Evolutionary conservation across 2,888 invertebrate species (phyloP).

Genomic region (Fragum whitleyi): DNA sequence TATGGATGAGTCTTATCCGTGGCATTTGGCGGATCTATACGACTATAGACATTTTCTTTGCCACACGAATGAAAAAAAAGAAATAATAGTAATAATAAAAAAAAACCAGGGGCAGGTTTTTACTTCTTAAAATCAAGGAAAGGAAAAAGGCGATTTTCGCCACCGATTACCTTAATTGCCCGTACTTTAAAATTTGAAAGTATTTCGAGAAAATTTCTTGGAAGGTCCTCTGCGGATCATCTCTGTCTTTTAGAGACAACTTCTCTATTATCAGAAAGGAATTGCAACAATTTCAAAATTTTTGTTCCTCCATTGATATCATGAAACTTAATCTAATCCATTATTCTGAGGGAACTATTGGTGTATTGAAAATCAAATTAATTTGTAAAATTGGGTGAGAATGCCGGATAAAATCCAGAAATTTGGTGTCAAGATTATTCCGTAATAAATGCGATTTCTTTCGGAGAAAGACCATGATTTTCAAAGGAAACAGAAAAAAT

Average conservation of each 20-base stretch:
- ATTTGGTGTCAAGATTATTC: constrained; percentile 57
- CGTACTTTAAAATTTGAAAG: too few species aligned
- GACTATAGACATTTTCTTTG: too few species aligned
- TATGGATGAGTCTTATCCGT: too few species aligned
- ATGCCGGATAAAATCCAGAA: constrained; percentile 57
- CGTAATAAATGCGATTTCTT: constrained; percentile 42
- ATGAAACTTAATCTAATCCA: neutral
- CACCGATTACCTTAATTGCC: too few species aligned
- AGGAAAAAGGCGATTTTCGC: too few species aligned
- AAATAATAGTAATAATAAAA: too few species aligned
- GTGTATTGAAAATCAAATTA: constrained; percentile 60
- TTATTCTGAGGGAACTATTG: constrained; percentile 7
- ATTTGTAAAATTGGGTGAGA: constrained; percentile 56
- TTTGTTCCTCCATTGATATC: constrained; percentile 24
- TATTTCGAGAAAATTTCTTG: too few species aligned
- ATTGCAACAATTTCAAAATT: constrained; percentile 3
- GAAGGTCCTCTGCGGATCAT: too few species aligned
- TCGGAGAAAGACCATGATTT: constrained; percentile 38
- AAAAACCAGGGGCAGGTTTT: too few species aligned
- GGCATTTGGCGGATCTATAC: too few species aligned
- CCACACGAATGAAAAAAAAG: too few species aligned
- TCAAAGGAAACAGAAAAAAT: constrained; percentile 44
- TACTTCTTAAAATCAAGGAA: too few species aligned
- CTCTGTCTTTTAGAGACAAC: neutral
- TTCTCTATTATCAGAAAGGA: neutral